These are phyloP conservation scores for Brachionus paranguensis DNA, from an alignment of 1,140 invertebrate species.

Conservation along the genomic window DNA sequence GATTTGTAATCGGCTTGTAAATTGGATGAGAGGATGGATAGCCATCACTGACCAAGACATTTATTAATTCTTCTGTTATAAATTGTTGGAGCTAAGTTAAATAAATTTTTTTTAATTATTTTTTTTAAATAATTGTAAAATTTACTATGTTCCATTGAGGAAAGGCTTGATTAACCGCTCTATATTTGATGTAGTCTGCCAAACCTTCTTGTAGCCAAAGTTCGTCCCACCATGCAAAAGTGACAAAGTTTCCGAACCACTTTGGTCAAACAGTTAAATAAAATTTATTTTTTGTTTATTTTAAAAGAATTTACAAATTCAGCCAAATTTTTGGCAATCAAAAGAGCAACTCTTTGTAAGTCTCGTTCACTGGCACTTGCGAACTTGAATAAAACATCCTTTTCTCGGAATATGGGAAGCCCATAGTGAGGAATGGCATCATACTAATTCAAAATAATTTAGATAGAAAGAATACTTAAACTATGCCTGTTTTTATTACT, in stretches of 20 bases:
- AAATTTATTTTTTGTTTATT: neutral
- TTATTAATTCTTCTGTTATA: slow-evolving; percentile 21
- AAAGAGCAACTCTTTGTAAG: slow-evolving; percentile 8
- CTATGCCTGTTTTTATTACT: neutral
- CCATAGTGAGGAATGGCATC: slow-evolving; percentile 31
- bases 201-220: slow-evolving; percentile 39
- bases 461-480: neutral
- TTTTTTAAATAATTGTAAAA: neutral
- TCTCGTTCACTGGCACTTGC: slow-evolving; percentile 10
- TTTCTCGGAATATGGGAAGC: neutral
- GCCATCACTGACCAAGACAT: neutral
- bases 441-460: neutral
- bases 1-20: neutral
- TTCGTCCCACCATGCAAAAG: slow-evolving; percentile 33
- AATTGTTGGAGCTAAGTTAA: slow-evolving; percentile 3
- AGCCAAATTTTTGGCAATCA: slow-evolving; percentile 37
- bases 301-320: slow-evolving; percentile 16
- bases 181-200: slow-evolving; percentile 38
- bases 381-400: neutral
- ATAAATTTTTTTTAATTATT: neutral
- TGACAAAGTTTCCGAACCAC: slow-evolving; percentile 32
- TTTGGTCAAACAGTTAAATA: neutral
- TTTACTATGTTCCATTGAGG: slow-evolving; percentile 33
- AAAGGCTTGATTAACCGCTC: slow-evolving; percentile 8
- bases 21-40: slow-evolving; percentile 36